Evolutionary conservation across 2,113 vertebrate genomes (phyloP).

Genomic region (Myiozetetes cayanensis): DNA sequence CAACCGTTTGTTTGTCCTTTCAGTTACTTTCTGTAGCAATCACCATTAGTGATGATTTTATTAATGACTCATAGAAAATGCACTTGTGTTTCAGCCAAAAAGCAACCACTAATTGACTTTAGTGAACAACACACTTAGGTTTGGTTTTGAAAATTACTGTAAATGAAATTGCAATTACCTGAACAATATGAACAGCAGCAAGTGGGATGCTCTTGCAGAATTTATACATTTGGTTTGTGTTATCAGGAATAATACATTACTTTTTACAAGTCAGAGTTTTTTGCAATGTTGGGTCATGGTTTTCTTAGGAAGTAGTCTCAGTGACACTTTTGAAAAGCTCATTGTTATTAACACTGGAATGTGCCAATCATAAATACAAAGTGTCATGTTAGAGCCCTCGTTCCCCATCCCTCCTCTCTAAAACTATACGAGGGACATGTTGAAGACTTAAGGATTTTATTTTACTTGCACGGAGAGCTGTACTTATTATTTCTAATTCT

Average conservation of each 20-base stretch:
- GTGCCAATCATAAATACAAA: neutral
- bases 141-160: neutral
- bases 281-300: neutral
- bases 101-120: neutral
- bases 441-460: neutral
- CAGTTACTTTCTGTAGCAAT: conserved; percentile 57
- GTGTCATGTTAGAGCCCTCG: neutral
- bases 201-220: neutral
- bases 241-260: neutral
- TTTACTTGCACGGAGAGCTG: neutral
- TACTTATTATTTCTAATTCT: neutral
- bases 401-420: neutral
- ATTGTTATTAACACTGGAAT: neutral
- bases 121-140: neutral
- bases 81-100: conserved; percentile 8
- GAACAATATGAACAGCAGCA: neutral
- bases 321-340: neutral
- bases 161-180: neutral
- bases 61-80: conserved; percentile 63
- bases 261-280: neutral
- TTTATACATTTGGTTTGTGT: neutral
- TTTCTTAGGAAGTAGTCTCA: neutral
- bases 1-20: conserved; percentile 66
- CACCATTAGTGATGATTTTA: conserved; percentile 18
- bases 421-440: neutral